Evolutionary conservation across 2,797 vertebrate species (phyloP).

Genomic region (Poeciliopsis infans): DNA sequence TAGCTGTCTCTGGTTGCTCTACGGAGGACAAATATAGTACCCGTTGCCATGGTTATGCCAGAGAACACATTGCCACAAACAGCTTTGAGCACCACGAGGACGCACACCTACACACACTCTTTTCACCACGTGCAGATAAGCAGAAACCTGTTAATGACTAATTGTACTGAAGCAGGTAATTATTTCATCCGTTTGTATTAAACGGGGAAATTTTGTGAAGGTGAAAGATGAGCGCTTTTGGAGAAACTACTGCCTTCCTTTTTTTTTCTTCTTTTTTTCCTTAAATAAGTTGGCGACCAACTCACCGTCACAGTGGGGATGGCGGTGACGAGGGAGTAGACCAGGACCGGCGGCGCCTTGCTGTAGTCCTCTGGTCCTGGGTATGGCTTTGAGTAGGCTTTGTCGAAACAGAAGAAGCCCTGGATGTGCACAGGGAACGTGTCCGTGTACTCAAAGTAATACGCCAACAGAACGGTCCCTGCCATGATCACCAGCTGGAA

Average conservation of each 20-base stretch:
- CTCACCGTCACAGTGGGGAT: constrained; percentile 91
- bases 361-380: constrained; percentile 90
- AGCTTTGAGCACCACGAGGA: constrained; percentile 69
- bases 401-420: constrained; percentile 94
- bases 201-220: not conserved
- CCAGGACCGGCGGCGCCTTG: constrained; percentile 88
- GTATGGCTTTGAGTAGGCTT: constrained; percentile 88
- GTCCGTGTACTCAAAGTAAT: constrained; percentile 94
- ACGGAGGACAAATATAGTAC: constrained; percentile 76
- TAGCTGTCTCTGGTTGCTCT: constrained; percentile 53
- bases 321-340: constrained; percentile 89
- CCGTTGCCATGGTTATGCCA: constrained; percentile 75
- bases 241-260: constrained; percentile 15
- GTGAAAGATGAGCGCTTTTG: constrained; percentile 50
- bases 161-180: not conserved
- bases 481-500: constrained; percentile 92
- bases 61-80: constrained; percentile 70
- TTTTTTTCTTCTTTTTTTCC: not conserved
- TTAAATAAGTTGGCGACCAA: constrained; percentile 46
- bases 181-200: not conserved
- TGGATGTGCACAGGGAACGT: constrained; percentile 91
- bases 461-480: constrained; percentile 88
- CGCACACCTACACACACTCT: constrained; percentile 67
- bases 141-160: constrained; percentile 9
- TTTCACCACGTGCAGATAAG: constrained; percentile 65